These are phyloP conservation scores for Otus sunia DNA, from an alignment of 2,113 vertebrate species.

Conservation along the genomic window DNA sequence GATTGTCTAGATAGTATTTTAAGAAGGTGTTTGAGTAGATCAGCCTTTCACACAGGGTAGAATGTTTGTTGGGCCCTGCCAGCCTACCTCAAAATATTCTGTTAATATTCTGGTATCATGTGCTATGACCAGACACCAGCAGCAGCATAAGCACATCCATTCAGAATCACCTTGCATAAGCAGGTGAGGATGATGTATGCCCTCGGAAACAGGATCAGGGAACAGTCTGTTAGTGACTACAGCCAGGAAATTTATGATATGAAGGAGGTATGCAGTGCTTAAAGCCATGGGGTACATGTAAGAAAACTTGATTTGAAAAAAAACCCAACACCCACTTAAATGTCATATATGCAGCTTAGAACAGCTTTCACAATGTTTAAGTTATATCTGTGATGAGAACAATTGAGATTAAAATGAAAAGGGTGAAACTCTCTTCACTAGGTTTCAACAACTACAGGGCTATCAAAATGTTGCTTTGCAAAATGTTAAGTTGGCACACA, in stretches of 20 bases:
- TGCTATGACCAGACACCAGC: neutral
- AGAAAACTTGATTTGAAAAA: neutral
- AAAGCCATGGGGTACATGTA: neutral
- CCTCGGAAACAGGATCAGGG: neutral
- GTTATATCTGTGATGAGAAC: neutral
- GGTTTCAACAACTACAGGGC: neutral
- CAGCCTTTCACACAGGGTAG: neutral
- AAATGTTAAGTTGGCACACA: neutral
- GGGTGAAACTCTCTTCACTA: neutral
- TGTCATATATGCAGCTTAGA: neutral
- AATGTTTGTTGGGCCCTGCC: neutral
- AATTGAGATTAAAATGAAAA: neutral
- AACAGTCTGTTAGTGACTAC: neutral
- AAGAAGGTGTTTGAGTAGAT: neutral
- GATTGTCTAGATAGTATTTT: neutral
- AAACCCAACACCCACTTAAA: neutral
- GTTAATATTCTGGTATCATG: neutral
- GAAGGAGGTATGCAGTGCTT: neutral
- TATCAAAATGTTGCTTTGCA: slow-evolving; percentile 35
- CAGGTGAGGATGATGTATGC: neutral
- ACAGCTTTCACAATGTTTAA: neutral
- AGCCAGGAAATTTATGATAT: neutral
- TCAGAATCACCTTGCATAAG: neutral
- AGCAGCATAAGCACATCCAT: neutral
- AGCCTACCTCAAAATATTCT: neutral